Percentiles rank a stretch among this genome's conserved stretches.
phyloP scores from a whole-genome alignment of 2,888 invertebrate genomes.

The Morpho deidamia region DNA sequence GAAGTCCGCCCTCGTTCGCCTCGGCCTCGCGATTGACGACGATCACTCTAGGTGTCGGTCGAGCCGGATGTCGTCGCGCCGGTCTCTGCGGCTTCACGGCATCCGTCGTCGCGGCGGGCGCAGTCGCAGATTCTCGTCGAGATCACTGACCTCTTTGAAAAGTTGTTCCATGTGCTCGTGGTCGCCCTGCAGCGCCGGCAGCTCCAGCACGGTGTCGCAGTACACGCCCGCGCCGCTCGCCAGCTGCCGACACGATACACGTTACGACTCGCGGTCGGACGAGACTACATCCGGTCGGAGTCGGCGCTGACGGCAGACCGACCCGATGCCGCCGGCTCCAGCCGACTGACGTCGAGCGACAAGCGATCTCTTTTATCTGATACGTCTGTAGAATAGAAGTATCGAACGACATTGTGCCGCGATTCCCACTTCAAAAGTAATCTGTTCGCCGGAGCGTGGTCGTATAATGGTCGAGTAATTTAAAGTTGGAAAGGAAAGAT shows the following conservation, averaged over 20 bases:
- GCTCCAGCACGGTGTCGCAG: conserved; percentile 38
- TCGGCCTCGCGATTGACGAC: background rate
- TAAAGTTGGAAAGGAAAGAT: too few relatives aligned
- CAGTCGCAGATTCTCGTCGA: background rate
- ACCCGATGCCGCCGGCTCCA: background rate
- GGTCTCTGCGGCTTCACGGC: too few relatives aligned
- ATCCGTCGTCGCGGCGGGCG: background rate
- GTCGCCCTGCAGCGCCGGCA: conserved; percentile 8
- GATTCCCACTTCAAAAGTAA: too few relatives aligned
- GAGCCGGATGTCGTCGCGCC: too few relatives aligned
- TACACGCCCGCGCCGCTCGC: conserved; percentile 35
- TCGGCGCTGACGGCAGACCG: background rate
- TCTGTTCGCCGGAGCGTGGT: too few relatives aligned
- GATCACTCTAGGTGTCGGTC: too few relatives aligned
- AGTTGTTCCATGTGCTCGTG: conserved; percentile 41
- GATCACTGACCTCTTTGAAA: conserved; percentile 45
- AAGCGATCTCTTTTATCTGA: too few relatives aligned
- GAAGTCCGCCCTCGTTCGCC: background rate
- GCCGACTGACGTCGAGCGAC: background rate
- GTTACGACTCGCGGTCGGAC: background rate
- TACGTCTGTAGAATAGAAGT: too few relatives aligned
- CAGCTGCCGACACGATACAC: conserved; percentile 9
- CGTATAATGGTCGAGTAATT: too few relatives aligned
- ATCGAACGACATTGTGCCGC: too few relatives aligned
- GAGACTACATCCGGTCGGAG: background rate